A percentile compares a stretch with the other conserved stretches of the same genome.
These are phyloP conservation scores for Fringilla coelebs DNA, from an alignment of 2,797 vertebrate species.

Conservation along the genomic window DNA sequence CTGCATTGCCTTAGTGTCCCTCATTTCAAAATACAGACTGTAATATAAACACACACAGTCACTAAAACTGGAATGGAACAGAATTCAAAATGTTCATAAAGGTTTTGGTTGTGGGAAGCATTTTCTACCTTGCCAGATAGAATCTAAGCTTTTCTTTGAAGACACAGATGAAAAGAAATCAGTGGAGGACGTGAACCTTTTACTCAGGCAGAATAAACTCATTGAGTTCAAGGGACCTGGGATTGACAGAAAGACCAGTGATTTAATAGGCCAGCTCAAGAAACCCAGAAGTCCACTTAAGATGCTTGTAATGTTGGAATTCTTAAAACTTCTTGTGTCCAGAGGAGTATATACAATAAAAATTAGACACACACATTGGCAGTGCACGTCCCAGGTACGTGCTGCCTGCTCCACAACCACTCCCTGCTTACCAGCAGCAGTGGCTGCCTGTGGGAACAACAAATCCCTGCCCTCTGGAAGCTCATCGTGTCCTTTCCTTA, in stretches of 20 bases:
- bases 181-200: not conserved
- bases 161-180: not conserved
- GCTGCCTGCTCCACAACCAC: not conserved
- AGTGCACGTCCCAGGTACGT: not conserved
- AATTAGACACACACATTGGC: not conserved
- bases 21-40: not conserved
- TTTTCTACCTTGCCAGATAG: not conserved
- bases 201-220: not conserved
- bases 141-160: not conserved
- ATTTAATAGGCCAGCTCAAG: not conserved
- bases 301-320: not conserved
- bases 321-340: not conserved
- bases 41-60: not conserved
- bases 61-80: not conserved
- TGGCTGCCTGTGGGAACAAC: not conserved
- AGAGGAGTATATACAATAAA: not conserved
- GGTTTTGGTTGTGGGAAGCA: not conserved
- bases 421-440: not conserved
- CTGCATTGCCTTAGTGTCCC: not conserved
- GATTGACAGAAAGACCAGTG: not conserved
- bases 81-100: not conserved
- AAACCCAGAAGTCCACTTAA: not conserved
- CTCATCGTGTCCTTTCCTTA: not conserved
- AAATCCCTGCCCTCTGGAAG: not conserved
- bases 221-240: not conserved